Evolutionary conservation across 2,888 invertebrate genomes (phyloP), one percentile per base, ranked within the genome.

Genomic region (Seira musarum): DNA sequence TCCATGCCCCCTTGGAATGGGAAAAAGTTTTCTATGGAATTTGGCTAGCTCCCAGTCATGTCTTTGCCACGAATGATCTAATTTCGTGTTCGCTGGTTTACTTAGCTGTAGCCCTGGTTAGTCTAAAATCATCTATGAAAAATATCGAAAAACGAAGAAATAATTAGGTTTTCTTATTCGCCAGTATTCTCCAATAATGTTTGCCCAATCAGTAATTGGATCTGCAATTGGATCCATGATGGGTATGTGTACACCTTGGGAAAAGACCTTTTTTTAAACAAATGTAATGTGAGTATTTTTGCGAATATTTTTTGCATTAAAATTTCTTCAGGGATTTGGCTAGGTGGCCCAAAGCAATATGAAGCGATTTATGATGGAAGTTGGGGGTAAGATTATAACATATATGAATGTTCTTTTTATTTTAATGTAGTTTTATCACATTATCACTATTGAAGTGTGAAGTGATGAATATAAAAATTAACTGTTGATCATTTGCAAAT

Each of bases 151-250:
- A n/a, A n/a, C n/a, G n/a, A n/a, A n/a, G n/a, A n/a, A n/a, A n/a
- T n/a, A n/a, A n/a, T n/a, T n/a, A n/a, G n/a, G n/a, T n/a, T n/a
- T n/a, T n/a, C n/a, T 30, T 30, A 30, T n/a, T n/a, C n/a, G n/a
- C n/a, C n/a, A n/a, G 2, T 85, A 82, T 49, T 85, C 85, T 15
- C 85, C 84, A 2, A 81, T 84, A 10, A 61, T 83, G 40, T 30
- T 78, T 8, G 19, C 75, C 0, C 81, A 84, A 57, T 65, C 66
- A 6, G 2, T 82, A 15, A 49, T 74, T 0, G 85, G 85, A 53
- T 64, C 82, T 0, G 8, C 40, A 1, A 76, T 85, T 60, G 85
- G 84, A 19, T 76, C 69, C 8, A 13, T 84, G 0, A 70, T 85
- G 15, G 85, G 85, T 83, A 67, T 67, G 22, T 25, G 2, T n/a